Evolutionary conservation across 2,888 invertebrate species (phyloP).

Genomic region (Mechanitis mazaeus): DNA sequence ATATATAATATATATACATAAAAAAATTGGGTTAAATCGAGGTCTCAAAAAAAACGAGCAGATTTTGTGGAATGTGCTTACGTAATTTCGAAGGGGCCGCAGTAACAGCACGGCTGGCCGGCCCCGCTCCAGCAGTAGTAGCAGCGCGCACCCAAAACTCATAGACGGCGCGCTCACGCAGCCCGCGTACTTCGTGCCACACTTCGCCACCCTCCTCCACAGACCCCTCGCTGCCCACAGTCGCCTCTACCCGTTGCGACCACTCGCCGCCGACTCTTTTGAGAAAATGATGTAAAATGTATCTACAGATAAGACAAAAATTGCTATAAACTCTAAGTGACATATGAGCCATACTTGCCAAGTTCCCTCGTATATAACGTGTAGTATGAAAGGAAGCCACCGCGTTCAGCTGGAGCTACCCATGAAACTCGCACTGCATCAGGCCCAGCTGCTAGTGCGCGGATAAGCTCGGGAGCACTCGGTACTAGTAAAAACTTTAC

Average conservation of each 20-base stretch:
- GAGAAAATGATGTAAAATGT: slow-evolving; percentile 39
- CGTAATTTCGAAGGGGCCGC: slow-evolving; percentile 72
- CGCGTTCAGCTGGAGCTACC: slow-evolving; percentile 84
- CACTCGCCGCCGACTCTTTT: slow-evolving; percentile 51
- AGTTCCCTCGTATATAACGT: slow-evolving; percentile 84
- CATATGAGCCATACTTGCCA: slow-evolving; percentile 67
- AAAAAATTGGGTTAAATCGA: not conserved
- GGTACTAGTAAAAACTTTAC: slow-evolving; percentile 76
- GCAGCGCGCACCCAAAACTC: slow-evolving; percentile 88
- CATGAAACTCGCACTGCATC: slow-evolving; percentile 89
- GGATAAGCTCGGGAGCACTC: slow-evolving; percentile 84
- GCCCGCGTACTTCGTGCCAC: slow-evolving; percentile 79
- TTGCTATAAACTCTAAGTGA: not conserved
- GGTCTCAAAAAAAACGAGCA: not conserved
- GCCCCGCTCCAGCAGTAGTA: slow-evolving; percentile 79
- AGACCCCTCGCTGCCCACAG: slow-evolving; percentile 20
- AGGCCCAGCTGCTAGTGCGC: slow-evolving; percentile 84
- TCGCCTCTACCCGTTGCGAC: slow-evolving; percentile 52
- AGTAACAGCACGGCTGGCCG: slow-evolving; percentile 76
- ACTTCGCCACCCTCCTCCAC: slow-evolving; percentile 47
- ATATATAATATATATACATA: too few relatives aligned
- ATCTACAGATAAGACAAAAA: not conserved
- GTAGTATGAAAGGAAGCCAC: slow-evolving; percentile 86
- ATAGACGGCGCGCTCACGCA: slow-evolving; percentile 83
- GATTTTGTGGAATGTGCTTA: slow-evolving; percentile 18